phyloP scores from a whole-genome alignment of 2,113 vertebrate genomes.

The Mastomys coucha region DNA sequence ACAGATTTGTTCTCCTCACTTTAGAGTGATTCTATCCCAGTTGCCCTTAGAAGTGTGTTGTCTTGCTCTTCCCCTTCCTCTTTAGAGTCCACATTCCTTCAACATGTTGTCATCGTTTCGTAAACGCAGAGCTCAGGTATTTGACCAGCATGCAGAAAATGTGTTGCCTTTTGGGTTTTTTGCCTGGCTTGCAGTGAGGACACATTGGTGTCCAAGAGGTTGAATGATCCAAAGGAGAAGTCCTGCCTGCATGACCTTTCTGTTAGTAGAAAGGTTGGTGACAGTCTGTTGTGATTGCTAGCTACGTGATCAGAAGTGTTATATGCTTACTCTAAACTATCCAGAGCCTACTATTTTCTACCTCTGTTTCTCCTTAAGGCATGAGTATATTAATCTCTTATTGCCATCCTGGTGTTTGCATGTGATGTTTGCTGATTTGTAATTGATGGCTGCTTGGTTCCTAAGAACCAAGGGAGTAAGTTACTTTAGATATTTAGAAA shows the following conservation, averaged over 20 bases:
- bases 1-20: slow-evolving; percentile 51
- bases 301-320: slow-evolving; percentile 43
- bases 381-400: slow-evolving; percentile 81
- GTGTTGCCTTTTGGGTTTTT: slow-evolving; percentile 71
- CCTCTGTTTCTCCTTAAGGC: slow-evolving; percentile 76
- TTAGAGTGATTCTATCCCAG: slow-evolving; percentile 31
- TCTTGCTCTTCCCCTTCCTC: slow-evolving; percentile 85
- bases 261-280: slow-evolving; percentile 45
- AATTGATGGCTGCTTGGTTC: slow-evolving; percentile 67
- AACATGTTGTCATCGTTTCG: slow-evolving; percentile 93
- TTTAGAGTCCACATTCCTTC: slow-evolving; percentile 87
- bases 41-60: slow-evolving; percentile 81
- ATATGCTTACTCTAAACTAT: slow-evolving; percentile 67
- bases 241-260: slow-evolving; percentile 66
- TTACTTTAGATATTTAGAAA: slow-evolving; percentile 54
- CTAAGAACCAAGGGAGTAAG: slow-evolving; percentile 41
- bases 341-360: slow-evolving; percentile 45
- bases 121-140: slow-evolving; percentile 96
- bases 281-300: slow-evolving; percentile 47
- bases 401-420: slow-evolving; percentile 47
- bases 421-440: slow-evolving; percentile 65
- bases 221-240: slow-evolving; percentile 48
- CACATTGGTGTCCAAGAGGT: slow-evolving; percentile 61
- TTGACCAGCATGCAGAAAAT: slow-evolving; percentile 84
- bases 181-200: slow-evolving; percentile 85